Conservation (phyloP, 2,113 vertebrate species). For the Atractosteus spatula region DNA sequence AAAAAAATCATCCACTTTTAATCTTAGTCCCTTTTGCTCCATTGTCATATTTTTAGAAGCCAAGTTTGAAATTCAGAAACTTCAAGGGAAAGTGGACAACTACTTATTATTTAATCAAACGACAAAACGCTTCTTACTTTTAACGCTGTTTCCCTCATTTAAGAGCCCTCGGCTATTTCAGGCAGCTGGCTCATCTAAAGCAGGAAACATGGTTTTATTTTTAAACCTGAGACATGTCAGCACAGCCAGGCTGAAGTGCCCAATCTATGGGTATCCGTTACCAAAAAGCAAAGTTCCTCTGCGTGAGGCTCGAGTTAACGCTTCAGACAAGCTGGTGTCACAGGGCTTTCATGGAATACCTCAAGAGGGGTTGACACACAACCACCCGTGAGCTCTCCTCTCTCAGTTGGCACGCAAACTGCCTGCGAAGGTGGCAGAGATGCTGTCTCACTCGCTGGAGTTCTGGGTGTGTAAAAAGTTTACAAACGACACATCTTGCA, state of each 20-base stretch:
- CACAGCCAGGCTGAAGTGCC: slow-evolving; percentile 75
- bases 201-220: slow-evolving; percentile 92
- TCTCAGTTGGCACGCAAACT: too few species aligned
- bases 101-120: slow-evolving; percentile 50
- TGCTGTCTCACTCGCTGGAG: too few species aligned
- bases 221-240: slow-evolving; percentile 83
- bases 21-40: too few species aligned
- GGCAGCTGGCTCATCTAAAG: slow-evolving; percentile 85
- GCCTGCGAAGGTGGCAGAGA: too few species aligned
- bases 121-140: slow-evolving; percentile 52
- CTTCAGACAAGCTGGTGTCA: slow-evolving; percentile 32
- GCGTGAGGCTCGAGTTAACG: slow-evolving; percentile 41
- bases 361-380: slow-evolving; percentile 25
- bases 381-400: too few species aligned
- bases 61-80: too few species aligned
- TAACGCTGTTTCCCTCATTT: slow-evolving; percentile 70
- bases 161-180: slow-evolving; percentile 92
- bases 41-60: too few species aligned
- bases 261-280: slow-evolving; percentile 73
- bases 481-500: too few species aligned
- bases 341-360: slow-evolving; percentile 38
- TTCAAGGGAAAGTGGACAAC: slow-evolving; percentile 39
- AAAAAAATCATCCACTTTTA: too few species aligned
- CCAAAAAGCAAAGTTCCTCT: slow-evolving; percentile 56
- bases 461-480: too few species aligned